Conservation (phyloP, 2,797 vertebrate genomes). For the Labroides dimidiatus region DNA sequence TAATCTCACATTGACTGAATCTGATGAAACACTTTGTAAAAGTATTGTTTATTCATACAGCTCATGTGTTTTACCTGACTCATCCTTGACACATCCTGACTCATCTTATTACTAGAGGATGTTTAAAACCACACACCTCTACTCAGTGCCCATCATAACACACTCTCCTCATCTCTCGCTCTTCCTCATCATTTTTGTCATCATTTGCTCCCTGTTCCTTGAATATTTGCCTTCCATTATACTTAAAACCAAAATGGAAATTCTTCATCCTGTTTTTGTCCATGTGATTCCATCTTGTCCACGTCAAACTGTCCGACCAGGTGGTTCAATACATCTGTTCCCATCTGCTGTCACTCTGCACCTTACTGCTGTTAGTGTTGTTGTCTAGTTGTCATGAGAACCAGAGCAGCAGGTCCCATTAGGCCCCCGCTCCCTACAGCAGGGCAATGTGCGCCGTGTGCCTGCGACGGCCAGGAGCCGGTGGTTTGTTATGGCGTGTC, state of each 20-base stretch:
- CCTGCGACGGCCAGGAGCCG: slow-evolving; percentile 70
- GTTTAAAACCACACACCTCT: slow-evolving; percentile 16
- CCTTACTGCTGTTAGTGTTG: slow-evolving; percentile 77
- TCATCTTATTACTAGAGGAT: slow-evolving; percentile 20
- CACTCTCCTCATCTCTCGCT: slow-evolving; percentile 8
- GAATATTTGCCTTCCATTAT: slow-evolving; percentile 20
- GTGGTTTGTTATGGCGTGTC: slow-evolving; percentile 76
- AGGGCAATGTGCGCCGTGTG: slow-evolving; percentile 41
- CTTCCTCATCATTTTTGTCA: neutral
- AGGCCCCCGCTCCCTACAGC: slow-evolving; percentile 27
- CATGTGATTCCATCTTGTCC: slow-evolving; percentile 35
- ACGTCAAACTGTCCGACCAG: slow-evolving; percentile 53
- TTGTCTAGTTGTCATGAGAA: slow-evolving; percentile 69
- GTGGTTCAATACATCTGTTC: slow-evolving; percentile 57
- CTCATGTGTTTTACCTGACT: slow-evolving; percentile 40
- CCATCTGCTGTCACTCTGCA: slow-evolving; percentile 81
- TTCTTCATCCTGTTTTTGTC: neutral
- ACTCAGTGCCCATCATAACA: slow-evolving; percentile 20
- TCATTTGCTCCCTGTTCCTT: neutral
- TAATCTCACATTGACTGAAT: no score
- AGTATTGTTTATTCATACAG: neutral
- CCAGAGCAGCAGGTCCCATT: slow-evolving; percentile 43
- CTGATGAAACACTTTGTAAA: slow-evolving; percentile 15
- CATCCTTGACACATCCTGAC: slow-evolving; percentile 56
- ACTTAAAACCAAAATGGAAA: slow-evolving; percentile 33